Evolutionary conservation across 1,140 invertebrate genomes (phyloP).

Genomic region (Solenopsis invicta): DNA sequence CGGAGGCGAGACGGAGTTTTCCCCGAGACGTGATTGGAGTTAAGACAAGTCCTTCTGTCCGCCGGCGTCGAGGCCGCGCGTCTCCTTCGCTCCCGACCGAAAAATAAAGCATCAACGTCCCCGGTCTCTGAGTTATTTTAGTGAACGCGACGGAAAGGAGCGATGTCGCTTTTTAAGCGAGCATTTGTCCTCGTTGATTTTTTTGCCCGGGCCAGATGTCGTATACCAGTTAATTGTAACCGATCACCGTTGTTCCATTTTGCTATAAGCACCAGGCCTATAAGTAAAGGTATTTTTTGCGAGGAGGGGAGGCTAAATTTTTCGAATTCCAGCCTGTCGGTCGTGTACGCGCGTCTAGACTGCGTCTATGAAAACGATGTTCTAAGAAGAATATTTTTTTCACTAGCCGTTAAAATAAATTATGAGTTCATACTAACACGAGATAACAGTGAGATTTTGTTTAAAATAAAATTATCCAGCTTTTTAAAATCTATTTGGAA

Average conservation of each 20-base stretch:
- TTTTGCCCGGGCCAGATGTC: conserved; percentile 32
- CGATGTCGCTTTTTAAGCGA: conserved; percentile 50
- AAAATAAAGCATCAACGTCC: conserved; percentile 48
- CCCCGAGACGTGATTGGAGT: conserved; percentile 70
- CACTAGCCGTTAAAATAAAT: background rate
- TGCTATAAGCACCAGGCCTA: conserved; percentile 7
- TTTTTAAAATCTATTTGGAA: background rate
- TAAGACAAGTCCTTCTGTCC: conserved; percentile 63
- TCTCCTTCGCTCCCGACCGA: conserved; percentile 27
- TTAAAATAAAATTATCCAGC: background rate
- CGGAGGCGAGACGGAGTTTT: conserved; percentile 64
- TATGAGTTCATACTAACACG: background rate
- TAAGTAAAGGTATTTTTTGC: background rate
- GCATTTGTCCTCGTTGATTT: conserved; percentile 49
- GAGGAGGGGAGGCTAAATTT: background rate
- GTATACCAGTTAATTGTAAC: conserved; percentile 24
- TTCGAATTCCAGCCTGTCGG: background rate
- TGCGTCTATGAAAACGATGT: background rate
- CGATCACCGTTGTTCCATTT: conserved; percentile 29
- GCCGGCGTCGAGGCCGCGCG: conserved; percentile 31
- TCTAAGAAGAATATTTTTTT: background rate
- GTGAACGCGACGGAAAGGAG: conserved; percentile 26
- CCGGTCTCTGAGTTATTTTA: conserved; percentile 46
- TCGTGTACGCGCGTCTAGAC: background rate
- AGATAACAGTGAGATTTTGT: background rate